Evolutionary conservation across 2,797 vertebrate genomes (phyloP).

Genomic region (Microctenopoma steveboyesi): DNA sequence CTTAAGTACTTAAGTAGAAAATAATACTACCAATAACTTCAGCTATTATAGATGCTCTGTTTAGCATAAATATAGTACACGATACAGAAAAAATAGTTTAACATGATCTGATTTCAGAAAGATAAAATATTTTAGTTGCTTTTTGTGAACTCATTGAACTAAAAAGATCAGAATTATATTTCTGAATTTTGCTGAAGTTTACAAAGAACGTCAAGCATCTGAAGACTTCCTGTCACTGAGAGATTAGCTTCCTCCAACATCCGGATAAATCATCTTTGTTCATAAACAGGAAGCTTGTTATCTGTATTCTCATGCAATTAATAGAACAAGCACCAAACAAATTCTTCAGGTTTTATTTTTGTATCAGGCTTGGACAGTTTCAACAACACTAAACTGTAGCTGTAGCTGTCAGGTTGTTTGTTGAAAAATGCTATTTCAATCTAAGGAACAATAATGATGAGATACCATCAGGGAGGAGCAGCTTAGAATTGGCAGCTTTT

Average conservation of each 20-base stretch:
- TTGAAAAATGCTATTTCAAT: conserved; percentile 16
- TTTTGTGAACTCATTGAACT: conserved; percentile 1
- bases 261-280: conserved; percentile 37
- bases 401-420: neutral
- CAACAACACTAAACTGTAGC: neutral
- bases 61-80: neutral
- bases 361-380: neutral
- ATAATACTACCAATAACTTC: neutral
- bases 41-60: neutral
- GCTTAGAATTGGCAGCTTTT: conserved; percentile 30
- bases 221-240: conserved; percentile 65
- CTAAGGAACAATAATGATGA: conserved; percentile 13
- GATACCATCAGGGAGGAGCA: conserved; percentile 32
- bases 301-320: conserved; percentile 34
- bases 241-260: conserved; percentile 51
- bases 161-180: conserved; percentile 23
- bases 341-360: neutral
- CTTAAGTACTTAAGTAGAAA: conserved; percentile 10
- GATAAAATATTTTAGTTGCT: conserved; percentile 1
- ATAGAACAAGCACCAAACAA: conserved; percentile 11
- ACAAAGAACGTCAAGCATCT: conserved; percentile 53
- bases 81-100: neutral
- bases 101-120: neutral
- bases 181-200: conserved; percentile 39
- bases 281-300: conserved; percentile 76